Percentiles rank a stretch among this genome's conserved stretches.
These are phyloP conservation scores for Leptinotarsa texana DNA, from an alignment of 1,140 invertebrate species.

Conservation along the genomic window DNA sequence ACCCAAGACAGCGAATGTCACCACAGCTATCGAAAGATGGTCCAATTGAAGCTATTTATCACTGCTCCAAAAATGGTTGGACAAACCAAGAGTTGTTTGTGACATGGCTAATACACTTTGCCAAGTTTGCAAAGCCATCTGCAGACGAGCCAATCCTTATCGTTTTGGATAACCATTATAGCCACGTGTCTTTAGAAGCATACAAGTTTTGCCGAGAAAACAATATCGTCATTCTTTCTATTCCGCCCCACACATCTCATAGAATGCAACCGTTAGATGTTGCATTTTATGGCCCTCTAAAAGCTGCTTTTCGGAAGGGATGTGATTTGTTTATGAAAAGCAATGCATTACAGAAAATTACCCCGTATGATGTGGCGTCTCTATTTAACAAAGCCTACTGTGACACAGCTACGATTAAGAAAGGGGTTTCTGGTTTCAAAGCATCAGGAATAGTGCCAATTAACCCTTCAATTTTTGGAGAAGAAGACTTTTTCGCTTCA, in stretches of 20 bases:
- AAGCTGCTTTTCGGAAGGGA: slow-evolving; percentile 39
- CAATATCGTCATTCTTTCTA: slow-evolving; percentile 39
- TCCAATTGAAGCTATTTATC: slow-evolving; percentile 44
- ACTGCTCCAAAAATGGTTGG: slow-evolving; percentile 50
- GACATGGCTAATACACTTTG: slow-evolving; percentile 32
- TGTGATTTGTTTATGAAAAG: slow-evolving; percentile 43
- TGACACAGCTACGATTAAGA: slow-evolving; percentile 33
- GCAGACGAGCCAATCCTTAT: slow-evolving; percentile 42
- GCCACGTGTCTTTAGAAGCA: slow-evolving; percentile 33
- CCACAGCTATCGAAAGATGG: slow-evolving; percentile 43
- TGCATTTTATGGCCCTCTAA: slow-evolving; percentile 46
- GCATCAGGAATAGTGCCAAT: neutral
- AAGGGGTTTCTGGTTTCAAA: slow-evolving; percentile 29
- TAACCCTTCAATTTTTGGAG: neutral
- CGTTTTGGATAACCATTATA: slow-evolving; percentile 48
- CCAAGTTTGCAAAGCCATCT: slow-evolving; percentile 37
- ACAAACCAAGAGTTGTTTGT: slow-evolving; percentile 36
- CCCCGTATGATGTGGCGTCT: slow-evolving; percentile 36
- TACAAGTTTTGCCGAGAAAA: slow-evolving; percentile 44
- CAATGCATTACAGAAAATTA: slow-evolving; percentile 35
- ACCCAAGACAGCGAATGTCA: slow-evolving; percentile 33
- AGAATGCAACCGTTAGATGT: slow-evolving; percentile 53
- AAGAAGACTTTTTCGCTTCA: slow-evolving; percentile 5
- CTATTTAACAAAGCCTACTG: slow-evolving; percentile 31
- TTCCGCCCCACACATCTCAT: slow-evolving; percentile 41